A percentile compares a stretch with the other conserved stretches of the same genome.
These are phyloP conservation scores for Yoshiicerus persimilis DNA, from an alignment of 1,140 invertebrate genomes.

Conservation along the genomic window DNA sequence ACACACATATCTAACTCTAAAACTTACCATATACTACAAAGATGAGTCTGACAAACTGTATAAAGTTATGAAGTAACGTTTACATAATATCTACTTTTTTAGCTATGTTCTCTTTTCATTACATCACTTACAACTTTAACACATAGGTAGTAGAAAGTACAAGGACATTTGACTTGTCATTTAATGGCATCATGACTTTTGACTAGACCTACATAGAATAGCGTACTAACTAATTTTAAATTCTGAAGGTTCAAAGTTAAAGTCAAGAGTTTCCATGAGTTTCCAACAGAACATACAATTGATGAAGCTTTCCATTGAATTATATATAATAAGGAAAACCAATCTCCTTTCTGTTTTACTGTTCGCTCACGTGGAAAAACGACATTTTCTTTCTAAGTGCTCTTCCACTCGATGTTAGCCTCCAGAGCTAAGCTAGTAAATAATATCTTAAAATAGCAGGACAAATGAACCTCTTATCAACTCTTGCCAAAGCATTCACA, in stretches of 20 bases:
- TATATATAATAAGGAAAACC: not conserved
- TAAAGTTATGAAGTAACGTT: not conserved
- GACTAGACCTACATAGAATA: not conserved
- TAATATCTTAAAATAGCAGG: not conserved
- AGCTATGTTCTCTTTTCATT: not conserved
- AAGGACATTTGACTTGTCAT: too few species aligned
- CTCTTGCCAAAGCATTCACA: not conserved
- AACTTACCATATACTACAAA: too few species aligned
- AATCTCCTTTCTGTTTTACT: not conserved
- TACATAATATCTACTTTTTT: not conserved
- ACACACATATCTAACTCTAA: too few species aligned
- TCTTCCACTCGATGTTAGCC: not conserved
- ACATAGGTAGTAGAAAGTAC: too few species aligned
- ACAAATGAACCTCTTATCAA: conserved; percentile 1
- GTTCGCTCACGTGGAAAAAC: not conserved
- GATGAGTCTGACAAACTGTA: too few species aligned
- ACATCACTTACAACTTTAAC: not conserved
- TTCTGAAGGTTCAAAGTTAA: not conserved
- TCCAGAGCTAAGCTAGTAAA: not conserved
- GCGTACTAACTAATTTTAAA: not conserved
- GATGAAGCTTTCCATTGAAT: not conserved
- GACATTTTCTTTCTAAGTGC: not conserved
- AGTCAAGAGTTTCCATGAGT: not conserved
- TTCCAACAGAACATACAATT: not conserved
- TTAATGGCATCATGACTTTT: not conserved